These are phyloP conservation scores for Drosophila orena DNA, from an alignment of 1,140 invertebrate genomes.

Conservation along the genomic window DNA sequence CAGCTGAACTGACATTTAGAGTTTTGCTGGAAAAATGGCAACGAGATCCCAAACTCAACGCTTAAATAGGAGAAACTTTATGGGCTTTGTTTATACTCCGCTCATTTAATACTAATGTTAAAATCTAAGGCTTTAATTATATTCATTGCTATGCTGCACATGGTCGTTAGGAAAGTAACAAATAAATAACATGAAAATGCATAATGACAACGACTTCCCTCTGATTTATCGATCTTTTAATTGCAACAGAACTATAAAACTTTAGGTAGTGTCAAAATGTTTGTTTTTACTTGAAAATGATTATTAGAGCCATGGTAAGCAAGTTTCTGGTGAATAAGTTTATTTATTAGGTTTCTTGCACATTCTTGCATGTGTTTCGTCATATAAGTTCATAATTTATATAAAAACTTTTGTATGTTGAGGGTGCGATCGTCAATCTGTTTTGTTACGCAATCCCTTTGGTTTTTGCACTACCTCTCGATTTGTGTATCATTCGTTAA, in stretches of 20 bases:
- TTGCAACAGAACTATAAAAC: not conserved
- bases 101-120: slow-evolving; percentile 21
- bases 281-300: not conserved
- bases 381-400: not conserved
- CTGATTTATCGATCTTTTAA: not conserved
- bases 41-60: slow-evolving; percentile 12
- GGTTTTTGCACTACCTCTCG: too few species aligned
- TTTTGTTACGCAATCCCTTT: too few species aligned
- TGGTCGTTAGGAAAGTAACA: slow-evolving; percentile 10
- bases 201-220: not conserved
- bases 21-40: slow-evolving; percentile 27
- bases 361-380: not conserved
- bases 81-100: slow-evolving; percentile 23
- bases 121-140: slow-evolving; percentile 24
- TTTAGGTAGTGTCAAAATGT: not conserved
- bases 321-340: too few species aligned
- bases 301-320: not conserved
- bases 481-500: too few species aligned
- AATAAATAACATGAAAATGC: not conserved
- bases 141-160: not conserved
- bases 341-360: too few species aligned
- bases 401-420: too few species aligned
- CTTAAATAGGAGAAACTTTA: slow-evolving; percentile 39
- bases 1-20: slow-evolving; percentile 49
- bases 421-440: too few species aligned